phyloP scores from a whole-genome alignment of 2,797 vertebrate species.

The Manis pentadactyla region DNA sequence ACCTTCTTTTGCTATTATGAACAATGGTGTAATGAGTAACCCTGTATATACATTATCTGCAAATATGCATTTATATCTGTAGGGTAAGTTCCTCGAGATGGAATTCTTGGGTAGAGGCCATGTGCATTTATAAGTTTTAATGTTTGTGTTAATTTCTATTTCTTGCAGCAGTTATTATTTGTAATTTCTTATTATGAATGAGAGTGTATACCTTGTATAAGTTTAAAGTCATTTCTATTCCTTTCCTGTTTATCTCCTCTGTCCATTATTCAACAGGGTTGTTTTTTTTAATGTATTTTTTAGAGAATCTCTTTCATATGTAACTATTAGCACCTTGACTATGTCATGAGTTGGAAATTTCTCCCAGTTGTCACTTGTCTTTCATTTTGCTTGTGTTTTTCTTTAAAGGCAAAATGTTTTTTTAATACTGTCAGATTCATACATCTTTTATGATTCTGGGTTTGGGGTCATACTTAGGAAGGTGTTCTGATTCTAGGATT shows the following conservation, averaged over 20 bases:
- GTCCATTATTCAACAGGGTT: background rate
- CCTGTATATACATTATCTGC: background rate
- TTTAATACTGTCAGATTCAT: background rate
- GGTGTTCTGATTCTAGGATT: conserved; percentile 22
- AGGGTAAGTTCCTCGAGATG: background rate
- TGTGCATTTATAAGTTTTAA: background rate
- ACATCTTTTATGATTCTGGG: background rate
- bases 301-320: background rate
- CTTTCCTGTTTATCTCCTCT: background rate
- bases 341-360: background rate
- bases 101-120: background rate
- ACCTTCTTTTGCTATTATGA: conserved; percentile 8
- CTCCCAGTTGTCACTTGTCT: background rate
- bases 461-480: background rate
- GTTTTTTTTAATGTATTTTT: background rate
- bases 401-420: background rate
- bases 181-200: background rate
- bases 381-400: conserved; percentile 27
- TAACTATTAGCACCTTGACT: background rate
- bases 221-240: background rate
- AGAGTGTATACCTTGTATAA: background rate
- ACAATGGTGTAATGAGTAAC: conserved; percentile 2
- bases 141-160: background rate
- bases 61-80: background rate
- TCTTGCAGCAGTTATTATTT: background rate